Evolutionary conservation across 2,888 invertebrate genomes (phyloP), one percentile per base, ranked within the genome.

Genomic region (Lasioglossum morio): DNA sequence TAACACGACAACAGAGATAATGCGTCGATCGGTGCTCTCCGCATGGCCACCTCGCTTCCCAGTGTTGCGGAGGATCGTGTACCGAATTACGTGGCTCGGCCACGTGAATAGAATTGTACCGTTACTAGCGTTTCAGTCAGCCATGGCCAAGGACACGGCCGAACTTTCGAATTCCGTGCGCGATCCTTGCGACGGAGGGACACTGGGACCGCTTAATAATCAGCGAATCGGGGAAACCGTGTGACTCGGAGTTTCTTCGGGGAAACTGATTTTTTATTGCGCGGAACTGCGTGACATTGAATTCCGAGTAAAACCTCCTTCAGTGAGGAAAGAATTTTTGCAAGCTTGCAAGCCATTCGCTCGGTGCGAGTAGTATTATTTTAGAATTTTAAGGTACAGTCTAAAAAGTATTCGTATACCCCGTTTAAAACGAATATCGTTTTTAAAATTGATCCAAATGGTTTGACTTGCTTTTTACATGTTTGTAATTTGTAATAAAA

Each of bases 1-100:
- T 89, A 89, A 92, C 88, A 88, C 90, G 88, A 94, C 94, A 94
- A 90, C 92, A 85, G 85, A 86, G 92, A 92, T 93, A 92, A 91
- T 92, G 86, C 89, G 78, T 72, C 77, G 82, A 78, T 83, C 82
- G 83, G 37, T 86, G 77, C 77, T 86, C 78, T 23, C 75, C 48
- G 72, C 19, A 37, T 27, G 34, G 57, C 78, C 48, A 37, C 63
- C 80, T 80, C 57, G 57, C 78, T 70, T 43, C 76, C 80, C 77
- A 73, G 70, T 84, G 84, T 16, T 77, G 81, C 84, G 77, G 82
- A 76, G 77, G 82, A 82, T 70, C 72, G 82, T 87, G 85, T 91
- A 91, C 93, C 92, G 92, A 93, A 93, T 93, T 93, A 93, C 92
- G 91, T 91, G 90, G 88, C 87, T 76, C 74, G 82, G 79, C 85